Evolutionary conservation across 2,797 vertebrate species (phyloP), one percentile per base, ranked within the genome.

Genomic region (Notolepis coatsorum): DNA sequence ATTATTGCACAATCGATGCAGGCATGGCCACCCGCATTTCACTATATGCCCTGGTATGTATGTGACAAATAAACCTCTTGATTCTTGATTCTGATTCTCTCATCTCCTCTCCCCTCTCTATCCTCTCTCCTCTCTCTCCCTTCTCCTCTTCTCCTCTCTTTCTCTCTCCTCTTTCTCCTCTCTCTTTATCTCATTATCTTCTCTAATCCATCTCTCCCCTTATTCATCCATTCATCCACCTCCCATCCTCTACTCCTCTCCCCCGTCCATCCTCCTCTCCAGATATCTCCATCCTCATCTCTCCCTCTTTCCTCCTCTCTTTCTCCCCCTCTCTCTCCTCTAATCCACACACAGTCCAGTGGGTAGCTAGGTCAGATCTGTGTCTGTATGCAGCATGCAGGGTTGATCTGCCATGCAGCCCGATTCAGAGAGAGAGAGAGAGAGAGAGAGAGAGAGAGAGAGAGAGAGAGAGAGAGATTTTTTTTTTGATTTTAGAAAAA

Each of bases 281-380:
- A 41, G 66, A 79, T 82, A 75, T 85, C 80, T 75, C 64, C 75
- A 80, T 71, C 71, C 63, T 70, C 41, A 77, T 79, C 59, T 17
- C 60, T 39, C 55, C 65, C 46, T 72, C 25, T 70, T 27, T 60
- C 37, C 42, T 51, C 53, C 60, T 67, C 41, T 61, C 17, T 70
- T 42, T 31, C 49, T 55, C 49, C 54, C 46, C 38, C 43, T 54
- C 46, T 55, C 33, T 59, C 69, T 75, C 75, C 65, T 79, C 76
- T 65, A 62, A 80, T 76, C 56, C 79, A 46, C 84, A 43, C 64
- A 92, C 88, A 91, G 88, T 91, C 88, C 90, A 90, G 62, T 92
- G 89, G 77, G 80, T 86, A 91, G 91, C 87, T 92, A 83, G 90
- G 91, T 92, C 90, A 93, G 59, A 81, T 89, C 88, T 75, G 82